Conservation (phyloP, 2,113 vertebrate genomes). For the Melanocharis versteri region DNA sequence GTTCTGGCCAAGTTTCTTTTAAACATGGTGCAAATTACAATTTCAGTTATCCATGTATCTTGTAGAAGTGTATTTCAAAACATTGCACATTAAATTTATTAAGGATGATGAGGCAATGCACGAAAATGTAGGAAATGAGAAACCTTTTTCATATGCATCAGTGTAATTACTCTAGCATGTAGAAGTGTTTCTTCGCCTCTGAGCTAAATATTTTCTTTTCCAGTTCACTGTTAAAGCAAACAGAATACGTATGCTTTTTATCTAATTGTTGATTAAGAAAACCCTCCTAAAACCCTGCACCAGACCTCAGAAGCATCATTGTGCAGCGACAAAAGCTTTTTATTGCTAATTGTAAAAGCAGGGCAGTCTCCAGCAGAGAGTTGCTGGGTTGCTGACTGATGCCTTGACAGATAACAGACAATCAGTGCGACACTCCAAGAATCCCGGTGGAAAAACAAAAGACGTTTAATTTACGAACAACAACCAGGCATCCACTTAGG, state of each 20-base stretch:
- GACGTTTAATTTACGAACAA: neutral
- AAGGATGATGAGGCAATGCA: neutral
- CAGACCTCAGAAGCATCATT: constrained; percentile 39
- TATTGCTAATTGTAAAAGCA: constrained; percentile 43
- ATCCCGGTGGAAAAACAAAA: constrained; percentile 41
- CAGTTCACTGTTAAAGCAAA: constrained; percentile 25
- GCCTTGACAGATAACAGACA: constrained; percentile 60
- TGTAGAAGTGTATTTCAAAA: neutral
- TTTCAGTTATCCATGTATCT: neutral
- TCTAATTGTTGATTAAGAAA: constrained; percentile 44
- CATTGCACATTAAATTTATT: neutral
- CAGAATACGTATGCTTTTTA: constrained; percentile 3
- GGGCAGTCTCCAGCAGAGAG: constrained; percentile 50
- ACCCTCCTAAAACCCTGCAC: neutral
- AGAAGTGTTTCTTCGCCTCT: neutral
- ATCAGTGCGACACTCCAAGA: neutral
- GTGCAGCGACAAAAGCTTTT: constrained; percentile 47
- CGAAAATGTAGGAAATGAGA: neutral
- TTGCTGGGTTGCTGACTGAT: constrained; percentile 44
- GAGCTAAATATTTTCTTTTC: constrained; percentile 8
- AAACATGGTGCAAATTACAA: neutral
- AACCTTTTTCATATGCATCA: neutral
- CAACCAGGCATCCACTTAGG: constrained; percentile 25
- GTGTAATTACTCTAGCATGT: neutral
- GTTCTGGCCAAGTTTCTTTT: neutral